These are phyloP conservation scores for Monopterus albus DNA, from an alignment of 2,113 vertebrate genomes.

Conservation along the genomic window DNA sequence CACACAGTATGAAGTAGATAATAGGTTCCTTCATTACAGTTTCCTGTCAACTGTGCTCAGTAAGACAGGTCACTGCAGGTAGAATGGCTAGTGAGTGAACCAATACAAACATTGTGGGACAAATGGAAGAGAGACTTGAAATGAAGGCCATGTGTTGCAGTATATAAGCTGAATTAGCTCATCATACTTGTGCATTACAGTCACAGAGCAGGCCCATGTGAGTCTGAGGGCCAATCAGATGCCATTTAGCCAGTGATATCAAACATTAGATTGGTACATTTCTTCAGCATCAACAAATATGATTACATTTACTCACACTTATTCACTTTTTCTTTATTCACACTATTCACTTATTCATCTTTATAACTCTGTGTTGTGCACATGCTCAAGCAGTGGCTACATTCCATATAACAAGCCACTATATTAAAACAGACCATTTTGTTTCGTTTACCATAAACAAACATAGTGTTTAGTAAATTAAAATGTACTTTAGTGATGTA, in stretches of 20 bases:
- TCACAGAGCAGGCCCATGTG: slow-evolving; percentile 25
- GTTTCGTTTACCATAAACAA: too few relatives aligned
- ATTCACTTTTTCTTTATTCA: not conserved
- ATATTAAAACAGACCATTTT: too few relatives aligned
- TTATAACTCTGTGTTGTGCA: not conserved
- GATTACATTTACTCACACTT: not conserved
- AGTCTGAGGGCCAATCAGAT: slow-evolving; percentile 29
- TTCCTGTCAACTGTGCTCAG: not conserved
- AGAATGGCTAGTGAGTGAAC: slow-evolving; percentile 19
- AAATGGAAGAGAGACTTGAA: slow-evolving; percentile 7
- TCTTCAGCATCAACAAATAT: slow-evolving; percentile 11
- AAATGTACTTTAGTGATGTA: too few relatives aligned
- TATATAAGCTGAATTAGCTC: slow-evolving; percentile 37
- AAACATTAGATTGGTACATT: too few relatives aligned
- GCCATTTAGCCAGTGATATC: not conserved
- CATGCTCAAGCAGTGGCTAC: not conserved
- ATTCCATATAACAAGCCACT: not conserved
- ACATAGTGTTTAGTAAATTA: too few relatives aligned
- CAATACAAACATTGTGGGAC: not conserved
- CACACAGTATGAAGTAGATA: not conserved
- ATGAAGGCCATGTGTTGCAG: slow-evolving; percentile 54
- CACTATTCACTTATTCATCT: not conserved
- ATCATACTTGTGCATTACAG: slow-evolving; percentile 54
- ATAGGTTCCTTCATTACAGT: not conserved
- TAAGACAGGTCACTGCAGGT: not conserved